These are phyloP conservation scores for Silvanus unidentatus DNA, from an alignment of 2,888 invertebrate species.

Conservation along the genomic window DNA sequence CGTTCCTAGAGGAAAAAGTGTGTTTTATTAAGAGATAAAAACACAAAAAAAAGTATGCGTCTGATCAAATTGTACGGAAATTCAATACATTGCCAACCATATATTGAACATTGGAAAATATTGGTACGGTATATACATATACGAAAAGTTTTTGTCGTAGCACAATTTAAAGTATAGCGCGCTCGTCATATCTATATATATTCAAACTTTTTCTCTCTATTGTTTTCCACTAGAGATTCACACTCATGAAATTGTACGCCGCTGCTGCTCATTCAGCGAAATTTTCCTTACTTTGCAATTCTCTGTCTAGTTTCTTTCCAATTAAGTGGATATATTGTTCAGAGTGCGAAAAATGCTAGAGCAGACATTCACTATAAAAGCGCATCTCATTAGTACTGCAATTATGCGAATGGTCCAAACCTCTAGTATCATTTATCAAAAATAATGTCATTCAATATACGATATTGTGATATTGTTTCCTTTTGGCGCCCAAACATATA, in stretches of 20 bases:
- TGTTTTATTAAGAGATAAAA: too few relatives aligned
- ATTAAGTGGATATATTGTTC: slow-evolving; percentile 12
- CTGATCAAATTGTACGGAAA: slow-evolving; percentile 5
- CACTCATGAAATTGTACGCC: slow-evolving; percentile 11
- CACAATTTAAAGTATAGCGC: slow-evolving; percentile 12
- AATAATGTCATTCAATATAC: too few relatives aligned
- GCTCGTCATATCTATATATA: slow-evolving; percentile 8
- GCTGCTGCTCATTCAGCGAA: slow-evolving; percentile 14
- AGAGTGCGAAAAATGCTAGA: neutral
- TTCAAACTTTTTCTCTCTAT: slow-evolving; percentile 18
- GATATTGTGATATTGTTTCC: too few relatives aligned
- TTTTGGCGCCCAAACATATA: too few relatives aligned
- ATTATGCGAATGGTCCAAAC: too few relatives aligned
- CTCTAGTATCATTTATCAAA: too few relatives aligned
- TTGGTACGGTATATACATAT: neutral
- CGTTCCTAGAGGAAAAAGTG: too few relatives aligned
- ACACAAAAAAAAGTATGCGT: too few relatives aligned
- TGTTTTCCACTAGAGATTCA: slow-evolving; percentile 21
- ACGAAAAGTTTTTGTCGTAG: slow-evolving; percentile 7
- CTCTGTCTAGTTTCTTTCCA: slow-evolving; percentile 13
- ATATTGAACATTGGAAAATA: neutral
- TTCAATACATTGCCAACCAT: slow-evolving; percentile 8
- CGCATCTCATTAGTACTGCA: too few relatives aligned
- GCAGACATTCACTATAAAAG: too few relatives aligned
- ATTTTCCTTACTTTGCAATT: slow-evolving; percentile 21